Evolutionary conservation across 1,140 invertebrate species (phyloP), one percentile per base, ranked within the genome.

Genomic region (Meloidogyne chitwoodi): DNA sequence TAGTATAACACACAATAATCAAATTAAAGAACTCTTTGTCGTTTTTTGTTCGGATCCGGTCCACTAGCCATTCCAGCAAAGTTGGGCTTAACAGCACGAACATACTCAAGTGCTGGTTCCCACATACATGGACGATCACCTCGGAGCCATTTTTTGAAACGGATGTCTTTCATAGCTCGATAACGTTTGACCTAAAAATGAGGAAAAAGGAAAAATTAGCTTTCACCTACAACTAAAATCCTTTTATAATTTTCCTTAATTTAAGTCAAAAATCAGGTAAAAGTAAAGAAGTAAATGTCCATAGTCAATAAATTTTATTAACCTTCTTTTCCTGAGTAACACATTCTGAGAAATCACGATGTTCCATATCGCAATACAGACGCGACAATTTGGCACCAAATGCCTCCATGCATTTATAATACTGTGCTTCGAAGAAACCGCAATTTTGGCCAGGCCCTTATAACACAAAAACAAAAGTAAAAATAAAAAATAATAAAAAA

Each of bases 401-500:
- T 16, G 84, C 84, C 44, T 84, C 84, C 78, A 85, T 79, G 61
- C 84, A 85, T 34, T 76, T 74, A 56, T 83, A 85, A 48, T 78
- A 85, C 34, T 85, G 82, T 29, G 81, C 73, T 63, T 85, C 84
- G 63, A 85, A 85, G 67, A 85, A 85, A 19, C 80, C 83, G 27
- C 83, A 85, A 22, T 69, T 48, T 19, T 79, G 48, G 64, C 81
- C 83, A 14, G 71, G 24, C 3, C 1, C 71, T 73, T 19, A 31
- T 63, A 63, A 63, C 0, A 1, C 41, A n/a, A 22, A n/a, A n/a
- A 38, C 10, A 56, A n/a, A 56, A 56, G 5, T 56, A 56, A n/a
- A 8, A 4, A 16, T 44, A 16, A 44, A 56, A 56, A 56, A 56
- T 16, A 5, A 19, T 19, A 48, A 22, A 56, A 56, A 8, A n/a